These are phyloP conservation scores for Channa maculata DNA, from an alignment of 2,113 vertebrate genomes.

Conservation along the genomic window DNA sequence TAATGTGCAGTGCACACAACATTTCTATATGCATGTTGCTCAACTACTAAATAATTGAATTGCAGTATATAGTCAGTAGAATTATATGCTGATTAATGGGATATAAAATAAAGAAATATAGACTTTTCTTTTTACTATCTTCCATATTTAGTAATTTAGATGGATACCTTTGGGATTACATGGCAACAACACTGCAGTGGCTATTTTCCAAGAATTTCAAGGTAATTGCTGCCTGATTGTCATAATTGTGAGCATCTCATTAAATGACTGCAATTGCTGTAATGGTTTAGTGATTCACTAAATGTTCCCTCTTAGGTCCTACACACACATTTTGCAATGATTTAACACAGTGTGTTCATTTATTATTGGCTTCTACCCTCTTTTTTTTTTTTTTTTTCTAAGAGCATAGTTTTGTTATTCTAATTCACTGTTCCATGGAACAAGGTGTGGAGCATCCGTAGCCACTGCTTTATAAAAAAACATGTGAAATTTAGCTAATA, in stretches of 20 bases:
- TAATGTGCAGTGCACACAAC: not conserved
- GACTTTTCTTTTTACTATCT: too few relatives aligned
- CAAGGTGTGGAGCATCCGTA: too few relatives aligned
- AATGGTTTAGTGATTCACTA: not conserved
- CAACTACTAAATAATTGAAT: not conserved
- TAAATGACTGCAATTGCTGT: not conserved
- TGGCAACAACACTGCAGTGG: not conserved
- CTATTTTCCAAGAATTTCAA: not conserved
- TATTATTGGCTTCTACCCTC: not conserved
- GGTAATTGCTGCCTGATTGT: conserved; percentile 16
- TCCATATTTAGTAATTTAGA: too few relatives aligned
- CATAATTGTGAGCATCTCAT: not conserved
- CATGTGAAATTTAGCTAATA: too few relatives aligned
- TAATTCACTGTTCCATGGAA: not conserved
- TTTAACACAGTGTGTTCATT: not conserved
- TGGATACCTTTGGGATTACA: not conserved
- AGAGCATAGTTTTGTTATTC: not conserved
- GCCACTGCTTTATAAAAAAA: too few relatives aligned
- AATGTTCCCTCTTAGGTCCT: not conserved
- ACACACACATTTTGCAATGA: not conserved
- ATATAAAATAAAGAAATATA: too few relatives aligned
- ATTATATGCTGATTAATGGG: too few relatives aligned
- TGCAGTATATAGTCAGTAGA: too few relatives aligned
- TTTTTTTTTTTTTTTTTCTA: not conserved
- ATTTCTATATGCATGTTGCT: not conserved